phyloP scores from a whole-genome alignment of 92 coral and sea anemone genomes.

The Epizoanthus rinbou region DNA sequence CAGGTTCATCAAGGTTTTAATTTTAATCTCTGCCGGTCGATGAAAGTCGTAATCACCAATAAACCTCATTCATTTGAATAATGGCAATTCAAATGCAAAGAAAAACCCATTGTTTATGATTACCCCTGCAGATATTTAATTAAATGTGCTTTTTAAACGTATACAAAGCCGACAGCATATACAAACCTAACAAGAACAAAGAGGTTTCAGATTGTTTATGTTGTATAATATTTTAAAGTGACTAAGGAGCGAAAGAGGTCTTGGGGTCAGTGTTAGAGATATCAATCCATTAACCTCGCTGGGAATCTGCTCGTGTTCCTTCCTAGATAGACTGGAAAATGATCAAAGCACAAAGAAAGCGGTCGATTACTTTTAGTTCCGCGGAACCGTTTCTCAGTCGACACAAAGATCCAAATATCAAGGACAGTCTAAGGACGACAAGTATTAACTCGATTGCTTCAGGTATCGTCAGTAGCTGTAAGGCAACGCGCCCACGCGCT shows the following conservation, averaged over 20 bases:
- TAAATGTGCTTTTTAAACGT: slow-evolving; percentile 9
- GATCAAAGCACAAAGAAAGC: slow-evolving; percentile 57
- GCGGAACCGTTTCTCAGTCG: slow-evolving; percentile 62
- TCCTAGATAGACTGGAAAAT: neutral
- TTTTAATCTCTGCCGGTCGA: neutral
- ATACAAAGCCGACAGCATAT: neutral
- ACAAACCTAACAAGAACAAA: slow-evolving; percentile 10
- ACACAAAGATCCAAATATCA: slow-evolving; percentile 46
- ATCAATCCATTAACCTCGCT: neutral
- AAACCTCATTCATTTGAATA: slow-evolving; percentile 8
- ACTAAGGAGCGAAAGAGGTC: neutral
- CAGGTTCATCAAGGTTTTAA: neutral
- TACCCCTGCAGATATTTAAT: slow-evolving; percentile 1
- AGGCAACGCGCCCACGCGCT: slow-evolving; percentile 69
- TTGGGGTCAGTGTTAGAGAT: neutral
- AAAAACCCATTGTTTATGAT: neutral
- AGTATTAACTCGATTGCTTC: slow-evolving; percentile 90
- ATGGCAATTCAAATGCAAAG: neutral
- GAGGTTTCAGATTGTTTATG: neutral
- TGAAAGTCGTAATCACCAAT: neutral
- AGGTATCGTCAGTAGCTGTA: slow-evolving; percentile 63
- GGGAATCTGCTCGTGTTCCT: neutral
- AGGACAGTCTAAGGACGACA: slow-evolving; percentile 65
- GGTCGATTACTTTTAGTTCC: slow-evolving; percentile 76
- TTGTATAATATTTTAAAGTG: neutral